Base-by-base conservation (phyloP, 2,888 invertebrate genomes). In the Punctoribates punctum region DNA sequence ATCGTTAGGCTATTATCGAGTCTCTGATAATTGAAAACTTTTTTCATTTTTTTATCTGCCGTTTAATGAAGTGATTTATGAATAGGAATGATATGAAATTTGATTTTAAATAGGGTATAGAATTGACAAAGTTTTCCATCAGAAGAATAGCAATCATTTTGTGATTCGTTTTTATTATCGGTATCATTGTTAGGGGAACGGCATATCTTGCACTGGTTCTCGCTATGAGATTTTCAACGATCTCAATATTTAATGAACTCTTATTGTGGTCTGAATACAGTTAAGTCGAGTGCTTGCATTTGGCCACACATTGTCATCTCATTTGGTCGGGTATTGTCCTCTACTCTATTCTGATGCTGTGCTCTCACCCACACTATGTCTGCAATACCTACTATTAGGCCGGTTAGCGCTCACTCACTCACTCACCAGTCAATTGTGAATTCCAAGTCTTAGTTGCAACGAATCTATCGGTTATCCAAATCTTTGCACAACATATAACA, bases 301-400 rank as follows among this genome's bases (percentile, higher is more conserved):
- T 72, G 46, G 48, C 34, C 72, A 48, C 25, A 72, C 25, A 72
- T 72, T 72, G 72, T 72, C 72, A 72, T 72, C 72, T 75, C 75
- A 75, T 75, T 75, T 75, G 65, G 54, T 38, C 42, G n/a, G 1
- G 70, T 42, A 48, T 48, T 46, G 42, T 70, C 51, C 60, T 73
- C 25, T 6, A n/a, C 70, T 67, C 60, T 72, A n/a, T 42, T 65
- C 72, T 73, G 27, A 42, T 75, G 67, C 42, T 48, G 42, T 34
- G 25, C 67, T 48, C 72, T 75, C 42, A 72, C 72, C 42, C 48
- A 48, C 42, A 72, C 38, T 17, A 5, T 27, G 5, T 67, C 17
- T 65, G 4, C 65, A 27, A 17, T 20, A 5, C 17, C 17, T 42
- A 42, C 29, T 29, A 34, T 42, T 11, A 27, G 23, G 15, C 23